These are phyloP conservation scores for Xanthia togata DNA, from an alignment of 2,888 invertebrate species.

Conservation along the genomic window DNA sequence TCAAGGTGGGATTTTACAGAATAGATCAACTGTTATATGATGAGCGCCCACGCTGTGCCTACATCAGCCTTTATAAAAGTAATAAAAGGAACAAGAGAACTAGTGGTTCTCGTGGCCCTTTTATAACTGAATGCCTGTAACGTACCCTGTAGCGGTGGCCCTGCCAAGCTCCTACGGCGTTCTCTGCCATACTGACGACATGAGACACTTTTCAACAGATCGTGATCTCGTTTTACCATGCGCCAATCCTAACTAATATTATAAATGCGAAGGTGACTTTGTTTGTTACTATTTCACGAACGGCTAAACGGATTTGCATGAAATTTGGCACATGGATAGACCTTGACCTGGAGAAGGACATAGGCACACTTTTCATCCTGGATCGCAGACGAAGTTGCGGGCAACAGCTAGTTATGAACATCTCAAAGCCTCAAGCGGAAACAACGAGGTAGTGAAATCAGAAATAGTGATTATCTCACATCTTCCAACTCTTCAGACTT, in stretches of 20 bases:
- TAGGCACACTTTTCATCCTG: too few species aligned
- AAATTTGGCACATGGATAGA: too few species aligned
- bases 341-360: too few species aligned
- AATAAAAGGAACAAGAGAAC: neutral
- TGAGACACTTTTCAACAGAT: neutral
- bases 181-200: neutral
- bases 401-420: neutral
- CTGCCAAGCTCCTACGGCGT: too few species aligned
- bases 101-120: too few species aligned
- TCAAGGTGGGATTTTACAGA: too few species aligned
- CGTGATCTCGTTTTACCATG: neutral
- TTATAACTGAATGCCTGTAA: neutral
- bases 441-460: neutral
- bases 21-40: too few species aligned
- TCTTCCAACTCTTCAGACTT: neutral
- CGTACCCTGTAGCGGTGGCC: accelerated
- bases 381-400: too few species aligned
- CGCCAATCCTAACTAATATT: neutral
- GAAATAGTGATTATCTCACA: neutral
- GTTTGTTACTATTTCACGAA: too few species aligned
- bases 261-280: too few species aligned
- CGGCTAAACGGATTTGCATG: too few species aligned
- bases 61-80: neutral
- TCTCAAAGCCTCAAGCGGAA: neutral
- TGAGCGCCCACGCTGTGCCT: too few species aligned